Percentiles rank a stretch among this genome's conserved stretches.
These are phyloP conservation scores for Anthonomus grandis DNA, from an alignment of 1,140 invertebrate genomes.

Conservation along the genomic window DNA sequence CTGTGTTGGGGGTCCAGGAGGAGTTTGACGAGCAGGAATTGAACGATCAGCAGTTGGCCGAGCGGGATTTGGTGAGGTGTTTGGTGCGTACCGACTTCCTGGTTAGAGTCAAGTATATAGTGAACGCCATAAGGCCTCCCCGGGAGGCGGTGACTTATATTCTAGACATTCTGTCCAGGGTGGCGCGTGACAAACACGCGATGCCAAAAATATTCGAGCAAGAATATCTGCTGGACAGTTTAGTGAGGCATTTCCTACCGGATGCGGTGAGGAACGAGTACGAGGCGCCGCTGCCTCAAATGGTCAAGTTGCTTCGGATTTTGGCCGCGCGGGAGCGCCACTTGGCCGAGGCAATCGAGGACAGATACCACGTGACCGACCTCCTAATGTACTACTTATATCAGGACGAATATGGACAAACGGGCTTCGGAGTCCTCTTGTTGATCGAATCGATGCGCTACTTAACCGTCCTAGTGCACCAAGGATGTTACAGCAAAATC, in stretches of 20 bases:
- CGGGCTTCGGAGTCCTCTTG: constrained; percentile 53
- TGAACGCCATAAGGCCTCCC: constrained; percentile 61
- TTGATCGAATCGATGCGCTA: constrained; percentile 59
- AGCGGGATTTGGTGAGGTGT: constrained; percentile 70
- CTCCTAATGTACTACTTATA: constrained; percentile 51
- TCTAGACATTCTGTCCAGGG: constrained; percentile 66
- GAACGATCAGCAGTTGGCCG: constrained; percentile 80
- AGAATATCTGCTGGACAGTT: constrained; percentile 55
- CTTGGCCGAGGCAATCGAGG: constrained; percentile 41
- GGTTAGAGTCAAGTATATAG: constrained; percentile 67
- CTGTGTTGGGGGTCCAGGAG: constrained; percentile 58
- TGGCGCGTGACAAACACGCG: constrained; percentile 64
- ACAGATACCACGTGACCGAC: constrained; percentile 49
- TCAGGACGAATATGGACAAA: constrained; percentile 49
- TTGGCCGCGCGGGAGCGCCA: constrained; percentile 50
- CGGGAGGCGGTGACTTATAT: constrained; percentile 63
- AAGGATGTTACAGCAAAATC: constrained; percentile 31
- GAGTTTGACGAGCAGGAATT: constrained; percentile 63
- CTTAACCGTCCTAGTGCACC: constrained; percentile 50
- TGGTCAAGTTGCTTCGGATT: constrained; percentile 54
- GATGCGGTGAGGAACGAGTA: constrained; percentile 25
- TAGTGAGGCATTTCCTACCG: constrained; percentile 61
- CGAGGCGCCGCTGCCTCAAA: constrained; percentile 50
- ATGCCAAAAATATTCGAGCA: constrained; percentile 58
- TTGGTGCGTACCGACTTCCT: constrained; percentile 75